A percentile compares a stretch with the other conserved stretches of the same genome.
These are phyloP conservation scores for Bombyx mandarina DNA, from an alignment of 1,140 invertebrate species.

Conservation along the genomic window DNA sequence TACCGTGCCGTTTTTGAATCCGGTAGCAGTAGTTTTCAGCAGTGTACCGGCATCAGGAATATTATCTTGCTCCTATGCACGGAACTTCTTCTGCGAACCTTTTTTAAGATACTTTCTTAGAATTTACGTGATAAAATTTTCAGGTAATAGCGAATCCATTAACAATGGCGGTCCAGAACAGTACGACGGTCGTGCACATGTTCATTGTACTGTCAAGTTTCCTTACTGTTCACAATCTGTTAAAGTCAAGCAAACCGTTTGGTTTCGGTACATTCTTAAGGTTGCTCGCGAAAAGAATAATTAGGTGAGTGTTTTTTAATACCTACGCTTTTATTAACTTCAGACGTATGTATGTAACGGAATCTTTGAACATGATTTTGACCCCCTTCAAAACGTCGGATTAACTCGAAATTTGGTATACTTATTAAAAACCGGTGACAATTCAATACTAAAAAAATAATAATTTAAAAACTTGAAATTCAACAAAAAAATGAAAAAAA, in stretches of 20 bases:
- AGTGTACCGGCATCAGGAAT: not conserved
- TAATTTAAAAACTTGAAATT: too few relatives aligned
- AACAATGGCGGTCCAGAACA: constrained; percentile 4
- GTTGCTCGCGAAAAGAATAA: constrained; percentile 1
- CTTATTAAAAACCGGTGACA: too few relatives aligned
- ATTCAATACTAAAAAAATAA: too few relatives aligned
- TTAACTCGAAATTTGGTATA: too few relatives aligned
- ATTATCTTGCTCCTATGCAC: not conserved
- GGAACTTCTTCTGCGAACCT: not conserved
- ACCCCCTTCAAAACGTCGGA: too few relatives aligned
- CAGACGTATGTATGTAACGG: too few relatives aligned
- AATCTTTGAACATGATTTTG: too few relatives aligned
- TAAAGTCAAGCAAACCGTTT: not conserved
- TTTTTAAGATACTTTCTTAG: not conserved
- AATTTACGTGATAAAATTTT: not conserved
- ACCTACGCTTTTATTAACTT: too few relatives aligned
- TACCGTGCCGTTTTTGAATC: too few relatives aligned
- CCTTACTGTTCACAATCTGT: constrained; percentile 3
- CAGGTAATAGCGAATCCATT: not conserved
- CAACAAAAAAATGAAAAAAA: too few relatives aligned
- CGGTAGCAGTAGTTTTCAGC: not conserved
- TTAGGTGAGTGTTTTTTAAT: constrained; percentile 1
- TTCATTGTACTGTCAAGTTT: constrained; percentile 5
- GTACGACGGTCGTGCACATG: constrained; percentile 1
- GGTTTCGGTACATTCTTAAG: not conserved